Conservation (phyloP, 2,113 vertebrate species). For the Sprattus sprattus region DNA sequence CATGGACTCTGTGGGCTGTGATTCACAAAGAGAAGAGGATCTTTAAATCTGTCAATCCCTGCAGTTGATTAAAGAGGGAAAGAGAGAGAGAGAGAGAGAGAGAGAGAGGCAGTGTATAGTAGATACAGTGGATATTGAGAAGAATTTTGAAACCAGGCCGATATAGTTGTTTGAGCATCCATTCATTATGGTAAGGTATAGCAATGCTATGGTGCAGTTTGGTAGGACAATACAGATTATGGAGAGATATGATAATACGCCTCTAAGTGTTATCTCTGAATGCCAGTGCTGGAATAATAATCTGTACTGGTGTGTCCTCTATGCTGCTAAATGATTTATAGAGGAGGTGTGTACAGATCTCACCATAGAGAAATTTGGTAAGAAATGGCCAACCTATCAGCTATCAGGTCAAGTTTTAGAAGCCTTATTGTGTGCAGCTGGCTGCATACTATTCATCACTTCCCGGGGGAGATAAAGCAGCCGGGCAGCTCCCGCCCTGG, state of each 20-base stretch:
- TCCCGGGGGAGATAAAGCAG: not conserved
- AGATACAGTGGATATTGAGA: not conserved
- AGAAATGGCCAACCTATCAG: not conserved
- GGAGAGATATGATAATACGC: not conserved
- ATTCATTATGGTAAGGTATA: not conserved
- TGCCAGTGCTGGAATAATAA: not conserved
- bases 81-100: not conserved
- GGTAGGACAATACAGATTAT: not conserved
- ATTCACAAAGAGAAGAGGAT: not conserved
- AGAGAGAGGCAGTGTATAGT: not conserved
- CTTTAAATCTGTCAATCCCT: not conserved
- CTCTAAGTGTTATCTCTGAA: not conserved
- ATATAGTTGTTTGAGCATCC: not conserved
- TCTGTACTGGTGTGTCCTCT: not conserved
- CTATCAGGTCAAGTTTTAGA: not conserved
- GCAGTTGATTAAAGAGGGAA: not conserved
- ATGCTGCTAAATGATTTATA: not conserved
- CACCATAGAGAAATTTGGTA: not conserved
- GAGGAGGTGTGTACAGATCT: not conserved
- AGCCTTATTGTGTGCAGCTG: not conserved
- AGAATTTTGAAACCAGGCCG: not conserved
- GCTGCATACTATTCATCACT: not conserved
- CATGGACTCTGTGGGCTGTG: not conserved
- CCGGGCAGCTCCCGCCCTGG: not conserved
- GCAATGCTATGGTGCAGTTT: not conserved